phyloP scores from a whole-genome alignment of 2,113 vertebrate genomes.

The Amphiprion percula region DNA sequence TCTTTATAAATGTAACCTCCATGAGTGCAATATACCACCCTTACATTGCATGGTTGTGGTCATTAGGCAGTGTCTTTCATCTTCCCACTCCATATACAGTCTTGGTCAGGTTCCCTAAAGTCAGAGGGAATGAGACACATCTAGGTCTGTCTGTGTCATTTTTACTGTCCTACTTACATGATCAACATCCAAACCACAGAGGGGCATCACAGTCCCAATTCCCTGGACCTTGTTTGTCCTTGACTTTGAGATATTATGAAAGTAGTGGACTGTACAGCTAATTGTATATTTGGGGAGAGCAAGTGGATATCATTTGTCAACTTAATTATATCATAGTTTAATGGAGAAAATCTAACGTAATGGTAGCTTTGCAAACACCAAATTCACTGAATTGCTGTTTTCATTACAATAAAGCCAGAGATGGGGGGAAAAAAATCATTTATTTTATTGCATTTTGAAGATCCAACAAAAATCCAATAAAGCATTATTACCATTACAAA shows the following conservation, averaged over 20 bases:
- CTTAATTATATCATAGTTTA: constrained; percentile 22
- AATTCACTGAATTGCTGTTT: constrained; percentile 15
- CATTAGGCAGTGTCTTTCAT: constrained; percentile 25
- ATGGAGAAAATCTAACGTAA: constrained; percentile 25
- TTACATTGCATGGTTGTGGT: background rate
- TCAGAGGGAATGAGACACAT: constrained; percentile 53
- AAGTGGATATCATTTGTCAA: constrained; percentile 24
- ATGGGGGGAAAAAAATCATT: background rate
- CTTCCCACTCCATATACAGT: constrained; percentile 7
- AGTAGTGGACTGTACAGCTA: constrained; percentile 24
- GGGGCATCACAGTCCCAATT: constrained; percentile 40
- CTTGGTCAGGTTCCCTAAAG: constrained; percentile 57
- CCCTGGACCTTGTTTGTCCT: constrained; percentile 52
- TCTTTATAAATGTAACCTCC: background rate
- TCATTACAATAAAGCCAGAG: constrained; percentile 1
- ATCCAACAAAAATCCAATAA: constrained; percentile 4
- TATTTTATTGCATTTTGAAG: constrained; percentile 18
- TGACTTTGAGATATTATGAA: constrained; percentile 52
- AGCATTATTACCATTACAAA: constrained; percentile 13
- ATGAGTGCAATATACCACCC: background rate
- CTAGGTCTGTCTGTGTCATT: constrained; percentile 69
- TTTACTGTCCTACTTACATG: constrained; percentile 64
- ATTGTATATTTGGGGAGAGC: constrained; percentile 21
- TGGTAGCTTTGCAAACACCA: constrained; percentile 1
- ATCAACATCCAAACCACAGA: constrained; percentile 62